Percentiles rank a stretch among this genome's conserved stretches.
Conservation (phyloP, 2,113 vertebrate genomes). For the Atractosteus spatula region DNA sequence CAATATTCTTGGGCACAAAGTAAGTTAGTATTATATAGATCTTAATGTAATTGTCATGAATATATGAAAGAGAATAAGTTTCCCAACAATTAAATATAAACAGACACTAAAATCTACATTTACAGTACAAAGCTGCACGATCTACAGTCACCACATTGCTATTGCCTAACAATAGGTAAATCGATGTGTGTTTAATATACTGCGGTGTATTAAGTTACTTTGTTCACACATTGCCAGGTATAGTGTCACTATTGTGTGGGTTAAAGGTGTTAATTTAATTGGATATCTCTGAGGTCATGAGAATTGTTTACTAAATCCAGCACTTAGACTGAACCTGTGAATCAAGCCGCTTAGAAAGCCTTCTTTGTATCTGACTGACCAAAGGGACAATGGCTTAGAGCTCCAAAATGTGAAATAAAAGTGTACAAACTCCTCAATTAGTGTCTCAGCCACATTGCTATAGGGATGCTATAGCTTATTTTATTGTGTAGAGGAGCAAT, state of each 20-base stretch:
- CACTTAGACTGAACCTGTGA: constrained; percentile 39
- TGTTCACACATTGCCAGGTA: neutral
- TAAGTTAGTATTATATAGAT: too few relatives aligned
- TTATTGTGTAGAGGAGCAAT: constrained; percentile 47
- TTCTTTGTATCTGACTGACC: constrained; percentile 50
- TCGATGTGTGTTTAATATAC: too few relatives aligned
- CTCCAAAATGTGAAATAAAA: constrained; percentile 35
- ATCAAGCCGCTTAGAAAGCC: constrained; percentile 39
- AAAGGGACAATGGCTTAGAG: constrained; percentile 45
- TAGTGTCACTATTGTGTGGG: constrained; percentile 22
- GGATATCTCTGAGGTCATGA: constrained; percentile 57
- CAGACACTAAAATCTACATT: too few relatives aligned
- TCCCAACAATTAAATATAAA: too few relatives aligned
- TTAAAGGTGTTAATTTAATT: neutral
- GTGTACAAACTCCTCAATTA: constrained; percentile 60
- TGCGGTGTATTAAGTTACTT: too few relatives aligned
- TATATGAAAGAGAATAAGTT: too few relatives aligned
- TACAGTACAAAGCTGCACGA: too few relatives aligned
- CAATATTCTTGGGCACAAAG: too few relatives aligned
- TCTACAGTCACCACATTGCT: too few relatives aligned
- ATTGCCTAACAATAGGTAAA: too few relatives aligned
- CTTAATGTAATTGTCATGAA: too few relatives aligned
- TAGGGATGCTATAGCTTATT: constrained; percentile 5
- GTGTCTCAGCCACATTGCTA: constrained; percentile 44
- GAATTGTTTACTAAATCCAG: constrained; percentile 62